These are phyloP conservation scores for Cherax destructor DNA, from an alignment of 1,140 invertebrate species.

Conservation along the genomic window DNA sequence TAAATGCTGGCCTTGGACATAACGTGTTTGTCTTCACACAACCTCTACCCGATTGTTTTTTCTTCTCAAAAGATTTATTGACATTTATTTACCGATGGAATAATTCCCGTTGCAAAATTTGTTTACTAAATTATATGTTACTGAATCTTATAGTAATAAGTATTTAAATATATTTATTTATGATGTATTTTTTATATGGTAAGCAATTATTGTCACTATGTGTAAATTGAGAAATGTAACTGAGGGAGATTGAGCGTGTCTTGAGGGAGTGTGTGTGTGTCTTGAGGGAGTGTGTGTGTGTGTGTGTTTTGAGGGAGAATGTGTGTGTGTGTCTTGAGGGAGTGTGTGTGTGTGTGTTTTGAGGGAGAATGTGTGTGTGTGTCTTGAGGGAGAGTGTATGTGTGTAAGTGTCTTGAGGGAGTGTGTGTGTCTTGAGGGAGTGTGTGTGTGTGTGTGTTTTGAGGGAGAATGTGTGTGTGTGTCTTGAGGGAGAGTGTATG, in stretches of 20 bases:
- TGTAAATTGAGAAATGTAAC: neutral
- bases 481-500: too few relatives aligned
- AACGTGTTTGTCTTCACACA: neutral
- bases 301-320: too few relatives aligned
- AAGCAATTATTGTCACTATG: neutral
- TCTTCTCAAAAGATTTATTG: neutral
- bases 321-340: too few relatives aligned
- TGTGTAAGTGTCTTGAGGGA: too few relatives aligned
- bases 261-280: neutral
- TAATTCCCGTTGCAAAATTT: neutral
- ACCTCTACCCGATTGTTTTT: neutral
- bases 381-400: too few relatives aligned
- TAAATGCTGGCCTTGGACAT: too few relatives aligned
- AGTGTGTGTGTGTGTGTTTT: too few relatives aligned
- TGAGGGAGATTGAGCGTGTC: neutral
- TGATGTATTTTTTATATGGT: neutral
- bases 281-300: too few relatives aligned
- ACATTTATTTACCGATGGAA: neutral
- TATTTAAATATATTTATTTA: constrained; percentile 34
- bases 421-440: too few relatives aligned
- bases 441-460: too few relatives aligned
- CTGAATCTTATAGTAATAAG: neutral
- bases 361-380: too few relatives aligned
- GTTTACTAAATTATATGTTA: neutral
- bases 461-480: too few relatives aligned